Evolutionary conservation across 1,140 invertebrate species (phyloP), one percentile per base, ranked within the genome.

Genomic region (Acromyrmex echinatior): DNA sequence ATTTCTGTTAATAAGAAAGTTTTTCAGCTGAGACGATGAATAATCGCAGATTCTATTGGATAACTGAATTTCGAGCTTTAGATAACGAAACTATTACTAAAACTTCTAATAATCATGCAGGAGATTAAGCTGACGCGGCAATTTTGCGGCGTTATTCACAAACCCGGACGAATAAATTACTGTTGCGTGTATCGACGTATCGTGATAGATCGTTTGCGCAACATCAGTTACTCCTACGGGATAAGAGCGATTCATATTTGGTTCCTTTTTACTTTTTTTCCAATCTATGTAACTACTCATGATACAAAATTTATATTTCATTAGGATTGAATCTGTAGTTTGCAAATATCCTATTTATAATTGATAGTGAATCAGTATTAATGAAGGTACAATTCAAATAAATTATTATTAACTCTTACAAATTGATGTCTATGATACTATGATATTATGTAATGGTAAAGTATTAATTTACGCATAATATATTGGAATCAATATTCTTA

Each of bases 121-220:
- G 10, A 49, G 74, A 78, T 78, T 28, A 63, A 49, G 16, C 39
- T n/a, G 25, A 51, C 39, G 39, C 10, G 31, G 58, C 56, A 62
- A 25, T 62, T 77, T 77, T 77, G 56, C 25, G 10, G 16, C 6
- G 35, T 45, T 70, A 56, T 81, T 71, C 7, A 63, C 18, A 25
- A 68, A 51, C 0, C 10, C 21, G 21, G 10, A 80, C 4, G 21
- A 56, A 81, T 81, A 58, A 81, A 81, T 71, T 81, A 70, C 7
- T 39, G 18, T 70, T 28, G 21, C n/a, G 9, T 6, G n/a, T 39
- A 70, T 80, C 49, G 65, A 80, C 16, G 49, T 35, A 28, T 28
- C 58, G 7, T 53, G 62, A 80, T 68, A 51, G 35, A 81, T 81
- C 31, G 16, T 45, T 81, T 39, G 25, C 21, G 35, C 9, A 56